Percentiles rank a stretch among this genome's conserved stretches.
Conservation (phyloP, 2,113 vertebrate species). For the Tetrax tetrax region DNA sequence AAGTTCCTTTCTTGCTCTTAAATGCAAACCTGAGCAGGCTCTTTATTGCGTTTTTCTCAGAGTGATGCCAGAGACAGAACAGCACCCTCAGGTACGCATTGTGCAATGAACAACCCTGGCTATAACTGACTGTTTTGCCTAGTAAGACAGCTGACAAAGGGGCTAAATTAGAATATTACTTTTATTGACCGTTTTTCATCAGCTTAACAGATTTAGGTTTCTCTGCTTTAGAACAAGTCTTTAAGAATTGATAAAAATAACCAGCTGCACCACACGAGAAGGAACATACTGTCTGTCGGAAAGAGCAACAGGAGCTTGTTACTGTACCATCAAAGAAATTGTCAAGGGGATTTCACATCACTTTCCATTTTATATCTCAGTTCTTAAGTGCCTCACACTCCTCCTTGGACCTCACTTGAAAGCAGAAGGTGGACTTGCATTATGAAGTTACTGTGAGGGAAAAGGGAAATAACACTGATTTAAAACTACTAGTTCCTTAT, state of each 20-base stretch:
- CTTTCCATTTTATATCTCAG: background rate
- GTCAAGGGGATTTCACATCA: background rate
- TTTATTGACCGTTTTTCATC: background rate
- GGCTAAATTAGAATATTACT: background rate
- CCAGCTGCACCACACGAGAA: background rate
- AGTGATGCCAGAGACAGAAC: background rate
- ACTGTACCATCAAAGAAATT: rapidly evolving
- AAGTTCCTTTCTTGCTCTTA: background rate
- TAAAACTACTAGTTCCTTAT: background rate
- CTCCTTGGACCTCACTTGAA: background rate
- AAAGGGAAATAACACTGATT: background rate
- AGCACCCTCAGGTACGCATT: background rate
- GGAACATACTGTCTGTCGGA: rapidly evolving
- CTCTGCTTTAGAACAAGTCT: background rate
- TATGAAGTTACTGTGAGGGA: background rate
- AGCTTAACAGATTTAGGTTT: background rate
- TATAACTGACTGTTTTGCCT: rapidly evolving
- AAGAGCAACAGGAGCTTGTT: background rate
- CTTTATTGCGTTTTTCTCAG: background rate
- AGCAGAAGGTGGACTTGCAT: background rate
- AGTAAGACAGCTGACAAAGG: background rate
- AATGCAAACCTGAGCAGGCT: background rate
- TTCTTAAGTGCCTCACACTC: background rate
- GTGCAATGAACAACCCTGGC: background rate
- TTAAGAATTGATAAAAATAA: background rate